Conservation (phyloP, 1,140 invertebrate species). For the Meloidogyne hapla region DNA sequence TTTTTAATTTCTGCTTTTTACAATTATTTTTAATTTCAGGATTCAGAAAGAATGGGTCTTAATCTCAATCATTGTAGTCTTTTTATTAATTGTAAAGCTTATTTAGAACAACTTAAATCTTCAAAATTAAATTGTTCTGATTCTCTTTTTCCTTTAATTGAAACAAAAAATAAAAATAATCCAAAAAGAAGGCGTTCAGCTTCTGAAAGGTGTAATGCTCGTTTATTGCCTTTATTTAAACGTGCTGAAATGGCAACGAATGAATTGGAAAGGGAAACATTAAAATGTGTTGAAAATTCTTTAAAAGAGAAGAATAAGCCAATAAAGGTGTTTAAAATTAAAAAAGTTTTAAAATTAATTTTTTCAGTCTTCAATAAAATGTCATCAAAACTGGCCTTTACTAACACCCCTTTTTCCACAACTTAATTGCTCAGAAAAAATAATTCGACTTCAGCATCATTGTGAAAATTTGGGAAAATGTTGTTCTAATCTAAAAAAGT, state of each 20-base stretch:
- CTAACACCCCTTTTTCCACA: conserved; percentile 8
- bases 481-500: conserved; percentile 25
- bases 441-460: conserved; percentile 11
- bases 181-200: neutral
- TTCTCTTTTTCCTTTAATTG: neutral
- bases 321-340: neutral
- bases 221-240: conserved; percentile 20
- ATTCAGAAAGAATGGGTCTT: neutral
- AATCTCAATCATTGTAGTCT: conserved; percentile 7
- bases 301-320: neutral
- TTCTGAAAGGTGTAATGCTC: conserved; percentile 3
- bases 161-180: neutral
- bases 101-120: conserved; percentile 1
- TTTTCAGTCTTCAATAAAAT: conserved; percentile 3
- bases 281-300: conserved; percentile 29
- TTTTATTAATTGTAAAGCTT: conserved; percentile 1
- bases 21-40: neutral
- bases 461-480: conserved; percentile 32
- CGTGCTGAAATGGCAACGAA: conserved; percentile 9
- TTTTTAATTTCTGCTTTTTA: no score
- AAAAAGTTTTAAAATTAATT: neutral
- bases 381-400: conserved; percentile 18
- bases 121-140: neutral
- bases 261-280: conserved; percentile 20
- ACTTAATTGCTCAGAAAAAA: conserved; percentile 17